Percentiles rank a stretch among this genome's conserved stretches.
phyloP scores from a whole-genome alignment of 1,140 invertebrate genomes.

The Tetramorium parvispinum region DNA sequence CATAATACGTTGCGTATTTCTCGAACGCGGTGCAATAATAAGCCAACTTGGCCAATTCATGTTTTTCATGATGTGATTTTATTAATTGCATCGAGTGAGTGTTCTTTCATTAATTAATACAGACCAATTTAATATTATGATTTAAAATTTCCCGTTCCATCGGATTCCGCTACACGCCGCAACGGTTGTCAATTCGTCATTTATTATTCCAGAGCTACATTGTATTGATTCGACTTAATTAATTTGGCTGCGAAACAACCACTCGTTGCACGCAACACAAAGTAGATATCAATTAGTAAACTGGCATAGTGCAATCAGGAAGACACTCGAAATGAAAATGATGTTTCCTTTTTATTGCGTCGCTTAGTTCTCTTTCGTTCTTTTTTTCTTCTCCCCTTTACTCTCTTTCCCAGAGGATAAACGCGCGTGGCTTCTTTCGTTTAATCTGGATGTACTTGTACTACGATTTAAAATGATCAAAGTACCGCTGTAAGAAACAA shows the following conservation, averaged over 20 bases:
- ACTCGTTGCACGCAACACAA: slow-evolving; percentile 30
- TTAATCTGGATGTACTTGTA: slow-evolving; percentile 50
- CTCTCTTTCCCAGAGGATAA: slow-evolving; percentile 22
- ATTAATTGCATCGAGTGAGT: slow-evolving; percentile 49
- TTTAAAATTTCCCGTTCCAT: slow-evolving; percentile 43
- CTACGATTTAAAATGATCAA: slow-evolving; percentile 60
- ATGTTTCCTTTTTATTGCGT: slow-evolving; percentile 24
- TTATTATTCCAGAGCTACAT: slow-evolving; percentile 49
- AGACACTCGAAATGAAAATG: slow-evolving; percentile 34
- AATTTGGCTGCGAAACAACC: slow-evolving; percentile 29
- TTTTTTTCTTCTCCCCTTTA: not conserved
- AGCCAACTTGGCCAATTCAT: slow-evolving; percentile 48
- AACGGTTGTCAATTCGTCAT: slow-evolving; percentile 41
- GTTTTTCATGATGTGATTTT: slow-evolving; percentile 55
- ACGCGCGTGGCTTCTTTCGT: slow-evolving; percentile 38
- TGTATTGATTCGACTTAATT: slow-evolving; percentile 50
- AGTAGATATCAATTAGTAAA: slow-evolving; percentile 53
- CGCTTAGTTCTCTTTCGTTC: not conserved
- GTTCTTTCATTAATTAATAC: slow-evolving; percentile 58
- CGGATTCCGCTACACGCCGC: slow-evolving; percentile 17
- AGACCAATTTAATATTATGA: slow-evolving; percentile 49
- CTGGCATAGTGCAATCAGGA: slow-evolving; percentile 27
- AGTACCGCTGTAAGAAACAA: slow-evolving; percentile 56
- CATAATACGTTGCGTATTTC: slow-evolving; percentile 52
- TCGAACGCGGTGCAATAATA: slow-evolving; percentile 51